These are phyloP conservation scores for Nycticryphes semicollaris DNA, from an alignment of 2,113 vertebrate genomes.

Conservation along the genomic window DNA sequence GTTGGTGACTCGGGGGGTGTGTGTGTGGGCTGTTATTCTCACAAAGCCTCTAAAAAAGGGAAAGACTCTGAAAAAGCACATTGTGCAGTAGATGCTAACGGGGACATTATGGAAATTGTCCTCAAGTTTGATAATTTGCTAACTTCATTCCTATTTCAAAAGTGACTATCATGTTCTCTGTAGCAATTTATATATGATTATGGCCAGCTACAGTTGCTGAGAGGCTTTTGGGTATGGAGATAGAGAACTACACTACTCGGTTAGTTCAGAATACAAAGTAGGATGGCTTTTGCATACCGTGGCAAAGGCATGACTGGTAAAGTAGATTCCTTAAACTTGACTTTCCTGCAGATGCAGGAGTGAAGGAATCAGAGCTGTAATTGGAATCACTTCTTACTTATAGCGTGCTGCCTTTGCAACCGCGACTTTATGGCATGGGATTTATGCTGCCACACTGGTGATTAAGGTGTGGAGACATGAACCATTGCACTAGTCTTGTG, in stretches of 20 bases:
- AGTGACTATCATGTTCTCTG: background rate
- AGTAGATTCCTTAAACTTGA: background rate
- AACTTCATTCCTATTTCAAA: background rate
- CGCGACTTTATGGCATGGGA: background rate
- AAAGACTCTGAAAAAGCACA: background rate
- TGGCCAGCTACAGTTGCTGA: background rate
- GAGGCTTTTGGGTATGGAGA: background rate
- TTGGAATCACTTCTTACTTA: background rate
- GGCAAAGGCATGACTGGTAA: background rate
- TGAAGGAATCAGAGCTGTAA: background rate
- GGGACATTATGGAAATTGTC: background rate
- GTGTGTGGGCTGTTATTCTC: background rate
- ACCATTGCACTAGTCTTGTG: background rate
- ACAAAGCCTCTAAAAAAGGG: background rate
- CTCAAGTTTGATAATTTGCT: background rate
- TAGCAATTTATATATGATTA: background rate
- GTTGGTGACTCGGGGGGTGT: background rate
- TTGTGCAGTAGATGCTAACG: background rate
- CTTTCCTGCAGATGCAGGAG: background rate
- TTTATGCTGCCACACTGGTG: background rate
- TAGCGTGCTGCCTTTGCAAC: background rate
- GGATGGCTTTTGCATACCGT: background rate
- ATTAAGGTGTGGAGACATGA: background rate
- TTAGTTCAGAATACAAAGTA: background rate
- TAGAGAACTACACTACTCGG: background rate